These are phyloP conservation scores for Phrynocephalus versicolor DNA, from an alignment of 2,113 vertebrate species.

Conservation along the genomic window DNA sequence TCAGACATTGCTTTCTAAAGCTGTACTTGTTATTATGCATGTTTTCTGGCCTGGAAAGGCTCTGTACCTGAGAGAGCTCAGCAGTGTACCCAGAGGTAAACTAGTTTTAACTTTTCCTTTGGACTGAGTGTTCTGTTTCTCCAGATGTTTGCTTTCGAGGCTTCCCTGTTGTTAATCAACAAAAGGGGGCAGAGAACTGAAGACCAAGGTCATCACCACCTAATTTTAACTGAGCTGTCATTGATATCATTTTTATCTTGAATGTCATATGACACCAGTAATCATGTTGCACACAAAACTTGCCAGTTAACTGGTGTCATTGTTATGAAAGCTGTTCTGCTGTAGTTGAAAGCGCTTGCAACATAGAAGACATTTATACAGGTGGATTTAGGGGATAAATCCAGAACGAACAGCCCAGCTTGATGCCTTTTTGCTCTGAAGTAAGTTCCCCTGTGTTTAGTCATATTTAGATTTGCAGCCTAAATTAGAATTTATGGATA, in stretches of 20 bases:
- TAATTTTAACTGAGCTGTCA: slow-evolving; percentile 15
- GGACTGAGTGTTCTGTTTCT: background rate
- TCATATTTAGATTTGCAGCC: background rate
- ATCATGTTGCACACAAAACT: slow-evolving; percentile 31
- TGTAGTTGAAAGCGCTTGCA: background rate
- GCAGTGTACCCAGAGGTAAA: background rate
- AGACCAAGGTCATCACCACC: fast-evolving
- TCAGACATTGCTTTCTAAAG: background rate
- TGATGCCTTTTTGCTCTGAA: background rate
- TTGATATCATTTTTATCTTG: slow-evolving; percentile 32
- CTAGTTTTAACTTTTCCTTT: background rate
- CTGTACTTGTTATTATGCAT: background rate
- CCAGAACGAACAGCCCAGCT: background rate
- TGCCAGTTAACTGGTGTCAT: slow-evolving; percentile 12
- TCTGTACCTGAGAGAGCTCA: background rate
- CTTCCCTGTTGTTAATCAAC: background rate
- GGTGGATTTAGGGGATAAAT: background rate
- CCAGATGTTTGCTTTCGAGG: background rate
- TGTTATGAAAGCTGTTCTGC: slow-evolving; percentile 10
- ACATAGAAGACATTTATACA: background rate
- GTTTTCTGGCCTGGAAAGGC: background rate
- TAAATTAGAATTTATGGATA: background rate
- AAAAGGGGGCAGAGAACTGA: background rate
- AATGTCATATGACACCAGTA: slow-evolving; percentile 1
- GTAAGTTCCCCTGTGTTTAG: too few species aligned